phyloP scores from a whole-genome alignment of 2,797 vertebrate genomes.

The Pteronotus mesoamericanus region DNA sequence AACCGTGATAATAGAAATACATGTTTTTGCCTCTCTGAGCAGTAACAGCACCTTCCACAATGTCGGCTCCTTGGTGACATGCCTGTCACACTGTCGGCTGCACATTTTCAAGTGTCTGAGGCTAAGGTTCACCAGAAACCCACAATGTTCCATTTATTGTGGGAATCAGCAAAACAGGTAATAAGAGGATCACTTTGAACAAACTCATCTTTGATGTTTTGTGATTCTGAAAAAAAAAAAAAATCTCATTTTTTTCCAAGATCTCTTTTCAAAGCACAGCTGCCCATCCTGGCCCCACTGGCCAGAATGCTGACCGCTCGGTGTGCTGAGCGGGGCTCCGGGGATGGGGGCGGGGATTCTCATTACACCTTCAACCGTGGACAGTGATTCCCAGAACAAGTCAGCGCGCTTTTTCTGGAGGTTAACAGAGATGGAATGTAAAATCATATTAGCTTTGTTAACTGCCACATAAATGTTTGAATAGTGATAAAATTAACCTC shows the following conservation, averaged over 20 bases:
- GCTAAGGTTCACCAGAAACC: neutral
- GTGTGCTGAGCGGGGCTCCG: neutral
- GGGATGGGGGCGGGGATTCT: neutral
- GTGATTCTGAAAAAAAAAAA: slow-evolving; percentile 1
- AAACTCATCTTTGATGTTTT: neutral
- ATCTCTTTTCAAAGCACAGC: neutral
- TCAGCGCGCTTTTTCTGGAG: neutral
- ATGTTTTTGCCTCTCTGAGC: slow-evolving; percentile 42
- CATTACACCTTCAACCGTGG: neutral
- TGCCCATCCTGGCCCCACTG: neutral
- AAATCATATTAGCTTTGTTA: slow-evolving; percentile 39
- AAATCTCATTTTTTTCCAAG: neutral
- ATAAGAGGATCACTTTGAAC: neutral
- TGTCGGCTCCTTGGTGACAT: slow-evolving; percentile 35
- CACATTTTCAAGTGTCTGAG: neutral
- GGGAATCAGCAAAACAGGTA: neutral
- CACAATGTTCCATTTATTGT: neutral
- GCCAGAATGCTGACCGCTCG: neutral
- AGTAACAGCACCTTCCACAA: slow-evolving; percentile 24
- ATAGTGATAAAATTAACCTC: slow-evolving; percentile 40
- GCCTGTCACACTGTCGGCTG: slow-evolving; percentile 11
- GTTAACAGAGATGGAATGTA: neutral
- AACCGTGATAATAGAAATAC: slow-evolving; percentile 38
- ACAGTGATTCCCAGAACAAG: neutral
- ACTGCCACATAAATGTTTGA: slow-evolving; percentile 41